Base-by-base conservation (phyloP, 2,888 invertebrate genomes). In the Mythimna lalbum region DNA sequence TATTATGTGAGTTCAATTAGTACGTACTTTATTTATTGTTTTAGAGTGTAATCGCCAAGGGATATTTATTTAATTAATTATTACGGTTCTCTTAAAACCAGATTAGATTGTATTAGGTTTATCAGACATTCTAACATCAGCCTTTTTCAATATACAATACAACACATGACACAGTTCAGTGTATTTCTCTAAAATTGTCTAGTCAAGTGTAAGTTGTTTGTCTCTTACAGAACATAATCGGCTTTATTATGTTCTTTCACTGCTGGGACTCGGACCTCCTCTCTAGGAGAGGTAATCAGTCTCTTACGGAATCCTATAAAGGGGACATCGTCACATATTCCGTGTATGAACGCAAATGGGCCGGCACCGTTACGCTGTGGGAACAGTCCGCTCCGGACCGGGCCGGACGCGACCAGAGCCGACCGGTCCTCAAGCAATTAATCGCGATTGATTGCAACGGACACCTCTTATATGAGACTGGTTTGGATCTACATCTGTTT, bases 301-400 rank as follows among this genome's bases (percentile, higher is more conserved):
- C 9, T 31, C 14, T 0, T 39, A 49, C 56, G 67, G 82, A 78
- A 69, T 78, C 75, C 75, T 71, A 50, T 4, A 31, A n/a, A 55
- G 23, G 31, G 33, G 4, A 39, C 47, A 52, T 55, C 33, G 50
- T 62, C 55, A 49, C 19, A 69, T 70, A 57, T 57, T 69, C 64
- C 33, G 36, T 14, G 43, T 60, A 21, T 59, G 19, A 43, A 80
- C 75, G 63, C 67, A 83, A 82, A 80, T 80, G 70, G 76, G 49
- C 52, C n/a, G 27, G 43, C 43, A 61, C 81, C 76, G 80, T 80
- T 83, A 80, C 43, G 19, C n/a, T 60, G 83, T 83, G 80, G 83
- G 83, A 83, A 68, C 75, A 43, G 21, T 33, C 33, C 21, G 4
- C 36, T 14, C 39, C 47, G 47, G 47, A 36, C 47, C 47, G 2